Evolutionary conservation across 2,113 vertebrate genomes (phyloP), one percentile per base, ranked within the genome.

Genomic region (Ariopsis seemanni): DNA sequence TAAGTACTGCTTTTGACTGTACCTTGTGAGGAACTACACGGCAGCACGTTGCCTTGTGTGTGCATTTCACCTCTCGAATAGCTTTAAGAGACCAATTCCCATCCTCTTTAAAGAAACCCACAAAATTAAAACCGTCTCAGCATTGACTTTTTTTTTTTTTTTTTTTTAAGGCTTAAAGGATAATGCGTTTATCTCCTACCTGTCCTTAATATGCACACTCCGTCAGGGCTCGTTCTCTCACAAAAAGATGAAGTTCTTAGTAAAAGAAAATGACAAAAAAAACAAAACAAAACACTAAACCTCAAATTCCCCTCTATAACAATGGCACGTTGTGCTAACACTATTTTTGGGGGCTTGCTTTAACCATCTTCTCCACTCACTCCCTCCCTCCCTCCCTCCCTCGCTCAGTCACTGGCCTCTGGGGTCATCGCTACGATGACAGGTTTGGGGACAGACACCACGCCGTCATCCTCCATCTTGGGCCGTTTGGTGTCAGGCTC

Each of bases 401-500:
- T 79, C 12, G 17, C 58, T 92, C 90, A 93, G 85, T 92, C 86
- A 75, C 89, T 91, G 85, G 89, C 67, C 65, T 92, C 92, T 78
- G 91, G 92, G 20, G 92, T 52, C 67, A 97, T 91, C 10, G 97
- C 93, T 0, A 97, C 95, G 81, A 97, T 97, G 86, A 97, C 96
- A 0, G 97, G 92, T 90, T 96, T 97, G 5, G 94, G 86, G 22
- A 93, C 91, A 0, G 71, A 91, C 55, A 93, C 94, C 83, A 89
- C 91, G 0, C 91, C 80, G 7, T 96, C 92, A 53, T 97, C 97
- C 69, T 98, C 98, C 91, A 96, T 90, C 90, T 97, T 97, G 0
- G 95, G 81, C 90, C 97, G 93, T 88, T 99, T 99, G 91, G 95
- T 92, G 86, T 97, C 97, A 0, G 98, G 97, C 62, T 97, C 97